A percentile compares a stretch with the other conserved stretches of the same genome.
These are phyloP conservation scores for Acleris holmiana DNA, from an alignment of 2,888 invertebrate species.

Conservation along the genomic window DNA sequence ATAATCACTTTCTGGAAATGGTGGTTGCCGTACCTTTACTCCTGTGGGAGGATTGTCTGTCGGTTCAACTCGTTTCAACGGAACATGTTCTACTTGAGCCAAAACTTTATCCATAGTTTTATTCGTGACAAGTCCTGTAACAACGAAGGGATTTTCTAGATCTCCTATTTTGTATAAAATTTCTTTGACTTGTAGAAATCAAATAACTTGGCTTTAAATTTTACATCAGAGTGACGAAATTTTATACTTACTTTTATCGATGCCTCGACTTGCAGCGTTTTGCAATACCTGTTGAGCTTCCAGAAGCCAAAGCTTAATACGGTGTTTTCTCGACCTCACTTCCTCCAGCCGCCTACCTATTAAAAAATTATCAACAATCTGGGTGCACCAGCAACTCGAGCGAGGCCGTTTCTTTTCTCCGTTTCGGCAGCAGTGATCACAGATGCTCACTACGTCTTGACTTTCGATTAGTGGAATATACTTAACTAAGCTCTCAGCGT, in stretches of 20 bases:
- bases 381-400: slow-evolving; percentile 57
- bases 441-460: slow-evolving; percentile 12
- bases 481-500: slow-evolving; percentile 52
- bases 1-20: neutral
- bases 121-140: too few relatives aligned
- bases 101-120: too few relatives aligned
- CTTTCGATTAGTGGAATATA: slow-evolving; percentile 47
- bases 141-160: too few relatives aligned
- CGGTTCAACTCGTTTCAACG: neutral
- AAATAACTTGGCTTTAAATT: slow-evolving; percentile 32
- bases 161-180: too few relatives aligned
- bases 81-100: too few relatives aligned
- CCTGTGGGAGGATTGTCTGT: neutral
- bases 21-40: neutral
- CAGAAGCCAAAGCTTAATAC: slow-evolving; percentile 46
- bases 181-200: neutral
- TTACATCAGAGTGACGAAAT: slow-evolving; percentile 37
- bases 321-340: slow-evolving; percentile 46
- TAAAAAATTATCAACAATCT: slow-evolving; percentile 56
- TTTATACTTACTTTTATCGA: slow-evolving; percentile 25
- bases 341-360: slow-evolving; percentile 45
- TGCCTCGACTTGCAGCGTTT: slow-evolving; percentile 36
- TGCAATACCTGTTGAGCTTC: slow-evolving; percentile 47
- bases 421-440: slow-evolving; percentile 56
- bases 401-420: slow-evolving; percentile 16